These are phyloP conservation scores for Mimumesa dahlbomi DNA, from an alignment of 2,888 invertebrate genomes.

Conservation along the genomic window DNA sequence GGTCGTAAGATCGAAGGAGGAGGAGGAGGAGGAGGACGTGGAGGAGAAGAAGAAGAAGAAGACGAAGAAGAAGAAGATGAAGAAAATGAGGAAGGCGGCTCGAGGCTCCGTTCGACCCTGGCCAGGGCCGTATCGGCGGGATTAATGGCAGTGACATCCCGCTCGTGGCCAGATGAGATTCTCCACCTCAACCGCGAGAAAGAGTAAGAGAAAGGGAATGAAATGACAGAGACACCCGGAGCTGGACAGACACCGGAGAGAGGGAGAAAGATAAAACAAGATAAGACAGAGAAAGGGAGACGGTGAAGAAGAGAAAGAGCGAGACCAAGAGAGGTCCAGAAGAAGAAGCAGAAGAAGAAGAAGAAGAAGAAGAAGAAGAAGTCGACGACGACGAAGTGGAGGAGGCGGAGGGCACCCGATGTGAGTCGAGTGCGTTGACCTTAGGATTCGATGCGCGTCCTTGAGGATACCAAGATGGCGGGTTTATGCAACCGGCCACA, in stretches of 20 bases:
- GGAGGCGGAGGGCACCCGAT: slow-evolving; percentile 56
- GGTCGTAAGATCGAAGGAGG: slow-evolving; percentile 55
- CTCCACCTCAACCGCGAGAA: slow-evolving; percentile 50
- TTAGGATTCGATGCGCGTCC: slow-evolving; percentile 76
- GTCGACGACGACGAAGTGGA: slow-evolving; percentile 44
- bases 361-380: slow-evolving; percentile 39
- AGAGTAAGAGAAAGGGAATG: slow-evolving; percentile 25
- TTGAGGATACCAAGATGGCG: slow-evolving; percentile 76
- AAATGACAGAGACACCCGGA: slow-evolving; percentile 30
- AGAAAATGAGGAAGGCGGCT: slow-evolving; percentile 55
- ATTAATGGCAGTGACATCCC: slow-evolving; percentile 77
- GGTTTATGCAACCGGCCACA: slow-evolving; percentile 76
- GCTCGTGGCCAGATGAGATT: slow-evolving; percentile 71
- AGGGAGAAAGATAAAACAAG: slow-evolving; percentile 19
- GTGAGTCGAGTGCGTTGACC: slow-evolving; percentile 74
- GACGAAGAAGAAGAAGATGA: slow-evolving; percentile 23
- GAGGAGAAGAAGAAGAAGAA: too few species aligned
- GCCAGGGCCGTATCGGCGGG: slow-evolving; percentile 66
- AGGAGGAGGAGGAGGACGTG: slow-evolving; percentile 24
- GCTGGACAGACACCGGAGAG: slow-evolving; percentile 15
- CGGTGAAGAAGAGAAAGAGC: slow-evolving; percentile 8
- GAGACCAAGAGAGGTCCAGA: slow-evolving; percentile 12
- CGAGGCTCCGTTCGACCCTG: slow-evolving; percentile 62
- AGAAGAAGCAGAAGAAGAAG: slow-evolving; percentile 19
- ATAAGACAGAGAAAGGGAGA: background rate